Evolutionary conservation across 2,888 invertebrate species (phyloP).

Genomic region (Andricus quercusramuli): DNA sequence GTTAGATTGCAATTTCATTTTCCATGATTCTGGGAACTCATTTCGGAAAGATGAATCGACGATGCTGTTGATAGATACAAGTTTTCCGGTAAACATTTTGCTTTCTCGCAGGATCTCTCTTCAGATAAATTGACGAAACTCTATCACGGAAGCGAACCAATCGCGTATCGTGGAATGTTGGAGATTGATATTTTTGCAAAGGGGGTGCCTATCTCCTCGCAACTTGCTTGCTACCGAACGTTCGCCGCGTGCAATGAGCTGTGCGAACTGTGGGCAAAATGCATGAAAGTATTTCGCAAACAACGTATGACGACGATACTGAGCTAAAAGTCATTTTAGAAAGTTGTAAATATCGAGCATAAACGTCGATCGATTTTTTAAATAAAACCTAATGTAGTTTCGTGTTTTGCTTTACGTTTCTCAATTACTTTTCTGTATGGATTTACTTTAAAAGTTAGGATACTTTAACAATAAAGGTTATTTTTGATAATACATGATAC

Average conservation of each 20-base stretch:
- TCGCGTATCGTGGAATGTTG: constrained; percentile 26
- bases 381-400: neutral
- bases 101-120: constrained; percentile 41
- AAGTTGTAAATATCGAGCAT: constrained; percentile 4
- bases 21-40: neutral
- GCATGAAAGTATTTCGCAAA: constrained; percentile 30
- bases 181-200: constrained; percentile 42
- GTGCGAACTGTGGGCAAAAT: constrained; percentile 22
- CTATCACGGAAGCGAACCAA: constrained; percentile 33
- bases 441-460: neutral
- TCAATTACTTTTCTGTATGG: neutral
- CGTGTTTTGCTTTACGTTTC: neutral
- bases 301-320: constrained; percentile 14
- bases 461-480: neutral
- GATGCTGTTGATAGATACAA: constrained; percentile 48
- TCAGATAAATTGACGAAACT: constrained; percentile 38
- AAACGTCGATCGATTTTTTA: neutral
- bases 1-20: constrained; percentile 21
- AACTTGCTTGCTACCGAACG: neutral
- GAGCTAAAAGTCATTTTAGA: constrained; percentile 15
- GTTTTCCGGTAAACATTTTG: constrained; percentile 49
- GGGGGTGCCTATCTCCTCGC: neutral
- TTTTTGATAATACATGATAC: no score
- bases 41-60: constrained; percentile 48
- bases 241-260: constrained; percentile 36